phyloP scores from a whole-genome alignment of 92 coral and sea anemone genomes.

The Paramuricea clavata region DNA sequence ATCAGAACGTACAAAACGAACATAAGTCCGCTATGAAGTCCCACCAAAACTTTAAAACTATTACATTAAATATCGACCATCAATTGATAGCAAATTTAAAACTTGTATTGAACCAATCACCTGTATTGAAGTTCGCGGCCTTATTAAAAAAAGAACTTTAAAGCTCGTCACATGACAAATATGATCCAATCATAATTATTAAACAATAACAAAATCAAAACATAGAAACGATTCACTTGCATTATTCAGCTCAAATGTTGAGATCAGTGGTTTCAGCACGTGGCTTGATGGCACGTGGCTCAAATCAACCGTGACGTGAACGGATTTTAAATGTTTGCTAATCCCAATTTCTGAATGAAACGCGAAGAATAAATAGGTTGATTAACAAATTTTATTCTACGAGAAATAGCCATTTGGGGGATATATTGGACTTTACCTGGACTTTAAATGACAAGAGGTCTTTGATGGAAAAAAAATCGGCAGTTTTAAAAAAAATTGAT shows the following conservation, averaged over 20 bases:
- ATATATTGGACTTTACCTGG: no score
- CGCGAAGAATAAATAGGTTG: no score
- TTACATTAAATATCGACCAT: no score
- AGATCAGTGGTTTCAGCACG: constrained; percentile 8
- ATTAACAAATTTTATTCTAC: not conserved
- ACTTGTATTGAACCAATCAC: no score
- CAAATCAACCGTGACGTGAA: not conserved
- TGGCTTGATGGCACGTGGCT: constrained; percentile 32
- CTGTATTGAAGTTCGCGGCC: no score
- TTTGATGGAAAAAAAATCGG: not conserved
- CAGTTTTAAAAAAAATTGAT: not conserved
- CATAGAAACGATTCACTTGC: not conserved
- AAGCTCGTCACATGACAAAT: not conserved
- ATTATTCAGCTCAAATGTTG: not conserved
- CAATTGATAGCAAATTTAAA: no score
- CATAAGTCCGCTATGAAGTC: no score
- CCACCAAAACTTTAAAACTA: no score
- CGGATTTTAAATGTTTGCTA: not conserved
- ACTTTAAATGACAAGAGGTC: not conserved
- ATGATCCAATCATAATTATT: not conserved
- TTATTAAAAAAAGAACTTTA: not conserved
- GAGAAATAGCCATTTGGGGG: no score
- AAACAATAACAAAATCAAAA: not conserved
- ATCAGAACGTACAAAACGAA: no score
- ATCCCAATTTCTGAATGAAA: no score